Percentiles rank a stretch among this genome's conserved stretches.
Evolutionary conservation across 2,888 invertebrate genomes (phyloP).

Genomic region (Diarsia mendica): DNA sequence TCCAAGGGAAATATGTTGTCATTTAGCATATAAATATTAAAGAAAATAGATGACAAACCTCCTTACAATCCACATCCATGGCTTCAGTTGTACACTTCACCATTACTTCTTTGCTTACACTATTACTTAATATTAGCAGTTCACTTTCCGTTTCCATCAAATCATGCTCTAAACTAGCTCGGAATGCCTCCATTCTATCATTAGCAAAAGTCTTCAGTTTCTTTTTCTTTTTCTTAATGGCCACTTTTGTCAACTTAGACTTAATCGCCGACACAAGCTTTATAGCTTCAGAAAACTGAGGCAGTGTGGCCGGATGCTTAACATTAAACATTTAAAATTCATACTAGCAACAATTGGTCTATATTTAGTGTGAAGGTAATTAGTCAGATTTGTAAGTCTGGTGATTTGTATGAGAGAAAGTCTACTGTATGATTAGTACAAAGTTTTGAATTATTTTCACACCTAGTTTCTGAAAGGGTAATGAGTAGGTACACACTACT

Average conservation of each 20-base stretch:
- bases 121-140: slow-evolving; percentile 56
- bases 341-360: slow-evolving; percentile 23
- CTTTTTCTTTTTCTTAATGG: slow-evolving; percentile 70
- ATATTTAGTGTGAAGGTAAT: slow-evolving; percentile 13
- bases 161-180: slow-evolving; percentile 76
- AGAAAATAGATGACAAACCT: slow-evolving; percentile 69
- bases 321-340: too few relatives aligned
- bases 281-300: slow-evolving; percentile 87
- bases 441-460: neutral
- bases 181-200: slow-evolving; percentile 78
- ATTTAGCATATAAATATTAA: neutral
- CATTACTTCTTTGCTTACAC: slow-evolving; percentile 56
- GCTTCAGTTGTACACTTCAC: slow-evolving; percentile 69
- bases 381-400: slow-evolving; percentile 7
- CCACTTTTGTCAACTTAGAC: slow-evolving; percentile 80
- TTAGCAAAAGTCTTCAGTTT: slow-evolving; percentile 75
- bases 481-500: neutral
- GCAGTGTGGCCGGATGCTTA: slow-evolving; percentile 86
- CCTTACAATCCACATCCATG: slow-evolving; percentile 84
- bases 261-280: slow-evolving; percentile 86
- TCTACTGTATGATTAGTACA: neutral
- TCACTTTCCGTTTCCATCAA: slow-evolving; percentile 66
- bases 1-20: neutral
- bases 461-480: neutral
- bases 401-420: neutral